Evolutionary conservation across 2,888 invertebrate species (phyloP).

Genomic region (Mantis religiosa): DNA sequence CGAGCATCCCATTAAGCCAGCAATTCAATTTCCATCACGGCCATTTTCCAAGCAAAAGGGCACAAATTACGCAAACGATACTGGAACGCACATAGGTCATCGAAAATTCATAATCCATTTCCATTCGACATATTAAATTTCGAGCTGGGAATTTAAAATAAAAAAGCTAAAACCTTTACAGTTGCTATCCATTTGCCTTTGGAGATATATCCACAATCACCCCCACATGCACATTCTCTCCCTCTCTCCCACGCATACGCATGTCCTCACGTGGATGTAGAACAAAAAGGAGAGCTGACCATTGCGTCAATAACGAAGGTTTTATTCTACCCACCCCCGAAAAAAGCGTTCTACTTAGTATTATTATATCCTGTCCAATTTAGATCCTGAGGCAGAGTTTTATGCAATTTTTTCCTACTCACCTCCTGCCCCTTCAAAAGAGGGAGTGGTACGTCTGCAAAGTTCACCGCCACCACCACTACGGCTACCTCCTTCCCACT

Average conservation of each 20-base stretch:
- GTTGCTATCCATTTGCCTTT: background rate
- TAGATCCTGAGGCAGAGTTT: conserved; percentile 6
- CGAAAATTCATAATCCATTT: background rate
- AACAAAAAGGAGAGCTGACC: background rate
- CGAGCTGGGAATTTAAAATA: background rate
- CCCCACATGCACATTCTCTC: background rate
- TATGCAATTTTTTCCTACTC: background rate
- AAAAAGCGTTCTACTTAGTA: conserved; percentile 6
- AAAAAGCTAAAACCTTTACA: background rate
- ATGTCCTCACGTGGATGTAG: background rate
- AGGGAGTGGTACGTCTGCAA: background rate
- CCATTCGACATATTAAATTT: background rate
- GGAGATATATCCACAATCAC: background rate
- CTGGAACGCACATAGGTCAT: background rate
- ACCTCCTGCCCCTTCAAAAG: background rate
- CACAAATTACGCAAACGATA: background rate
- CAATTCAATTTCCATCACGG: background rate
- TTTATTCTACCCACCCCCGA: background rate
- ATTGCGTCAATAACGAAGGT: conserved; percentile 13
- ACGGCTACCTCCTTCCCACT: background rate
- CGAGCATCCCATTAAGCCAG: background rate
- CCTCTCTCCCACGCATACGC: background rate
- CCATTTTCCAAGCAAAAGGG: background rate
- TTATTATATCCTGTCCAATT: conserved; percentile 8
- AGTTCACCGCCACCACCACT: conserved; percentile 1